Percentiles rank a stretch among this genome's conserved stretches.
Conservation (phyloP, 2,888 invertebrate species). For the Drosophila flavopinicola region DNA sequence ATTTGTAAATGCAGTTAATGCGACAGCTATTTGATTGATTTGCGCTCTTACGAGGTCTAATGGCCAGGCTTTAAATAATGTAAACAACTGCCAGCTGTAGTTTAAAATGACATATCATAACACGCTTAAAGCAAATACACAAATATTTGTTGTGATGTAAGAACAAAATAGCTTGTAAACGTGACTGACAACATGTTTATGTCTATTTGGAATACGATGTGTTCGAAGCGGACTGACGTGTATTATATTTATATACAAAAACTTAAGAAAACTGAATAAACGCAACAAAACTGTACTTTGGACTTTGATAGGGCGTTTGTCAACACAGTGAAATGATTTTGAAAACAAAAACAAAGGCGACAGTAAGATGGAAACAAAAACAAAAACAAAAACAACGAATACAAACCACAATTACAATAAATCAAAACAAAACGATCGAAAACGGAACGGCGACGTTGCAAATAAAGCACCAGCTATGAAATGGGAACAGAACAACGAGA, state of each 20-base stretch:
- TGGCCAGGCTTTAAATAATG: slow-evolving; percentile 5
- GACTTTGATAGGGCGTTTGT: slow-evolving; percentile 33
- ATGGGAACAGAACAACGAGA: slow-evolving; percentile 9
- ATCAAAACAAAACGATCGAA: slow-evolving; percentile 28
- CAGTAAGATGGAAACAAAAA: slow-evolving; percentile 17
- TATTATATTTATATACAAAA: background rate
- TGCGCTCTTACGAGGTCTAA: slow-evolving; percentile 1
- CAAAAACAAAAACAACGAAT: background rate
- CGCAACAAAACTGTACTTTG: slow-evolving; percentile 48
- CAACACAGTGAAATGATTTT: slow-evolving; percentile 28
- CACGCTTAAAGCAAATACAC: background rate
- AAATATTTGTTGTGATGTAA: slow-evolving; percentile 31
- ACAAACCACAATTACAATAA: slow-evolving; percentile 18
- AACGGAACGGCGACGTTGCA: slow-evolving; percentile 14
- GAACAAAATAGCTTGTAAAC: slow-evolving; percentile 37
- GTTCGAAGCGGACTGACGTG: too few relatives aligned
- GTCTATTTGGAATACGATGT: background rate
- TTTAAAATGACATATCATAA: slow-evolving; percentile 3
- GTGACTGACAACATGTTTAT: slow-evolving; percentile 54
- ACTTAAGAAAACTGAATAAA: slow-evolving; percentile 5
- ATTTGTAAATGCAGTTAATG: background rate
- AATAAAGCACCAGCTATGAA: slow-evolving; percentile 16
- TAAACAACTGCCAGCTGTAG: slow-evolving; percentile 50
- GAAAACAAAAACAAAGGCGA: slow-evolving; percentile 24
- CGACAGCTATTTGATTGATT: too few relatives aligned